Base-by-base conservation (phyloP, 2,888 invertebrate species). In the Clistopyga incitator region DNA sequence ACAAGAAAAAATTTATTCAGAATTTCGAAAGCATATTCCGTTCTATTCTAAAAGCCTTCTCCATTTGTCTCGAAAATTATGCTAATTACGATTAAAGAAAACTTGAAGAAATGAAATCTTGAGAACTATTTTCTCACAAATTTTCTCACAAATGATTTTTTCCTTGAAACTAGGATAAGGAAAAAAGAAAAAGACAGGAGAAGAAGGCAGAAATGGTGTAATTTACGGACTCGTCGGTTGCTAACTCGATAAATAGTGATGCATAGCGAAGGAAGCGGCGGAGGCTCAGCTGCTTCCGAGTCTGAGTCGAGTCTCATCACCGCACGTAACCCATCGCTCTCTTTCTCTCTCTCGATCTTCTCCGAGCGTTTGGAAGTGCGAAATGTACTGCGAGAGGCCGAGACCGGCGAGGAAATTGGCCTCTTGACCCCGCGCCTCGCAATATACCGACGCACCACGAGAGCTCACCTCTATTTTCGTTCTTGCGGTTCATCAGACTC, bases 401-500 rank as follows among this genome's bases (percentile, higher is more conserved):
- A 65, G 45, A 59, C n/a, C n/a, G 42, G 59, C 72, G 56, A 61
- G 59, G 47, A 72, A 72, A 72, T 72, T 72, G 59, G 47, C 59
- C 72, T 72, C 59, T 72, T 72, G 72, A 72, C 72, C 72, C 59
- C 29, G 25, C 29, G n/a, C 11, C 20, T 13, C 2, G 23, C 20
- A 11, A 20, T 56, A 56, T 20, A 59, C 1, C 72, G 56, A 56
- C 29, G 15, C 45, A 68, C 38, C 34, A 47, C 71, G 45, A 75
- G 34, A 10, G 23, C 56, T 74, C 70, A 50, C 42, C 56, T 68
- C 68, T 74, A 80, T 72, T 74, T 67, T 56, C 67, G 59, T 67
- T 80, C 64, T 68, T 50, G 64, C 56, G 45, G 61, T 72, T 75
- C 80, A 75, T 61, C 67, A 59, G 68, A 71, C 70, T 64, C 59